A percentile compares a stretch with the other conserved stretches of the same genome.
phyloP scores from a whole-genome alignment of 37 sponge, comb jelly and placozoan genomes.

The Beroe ovata region DNA sequence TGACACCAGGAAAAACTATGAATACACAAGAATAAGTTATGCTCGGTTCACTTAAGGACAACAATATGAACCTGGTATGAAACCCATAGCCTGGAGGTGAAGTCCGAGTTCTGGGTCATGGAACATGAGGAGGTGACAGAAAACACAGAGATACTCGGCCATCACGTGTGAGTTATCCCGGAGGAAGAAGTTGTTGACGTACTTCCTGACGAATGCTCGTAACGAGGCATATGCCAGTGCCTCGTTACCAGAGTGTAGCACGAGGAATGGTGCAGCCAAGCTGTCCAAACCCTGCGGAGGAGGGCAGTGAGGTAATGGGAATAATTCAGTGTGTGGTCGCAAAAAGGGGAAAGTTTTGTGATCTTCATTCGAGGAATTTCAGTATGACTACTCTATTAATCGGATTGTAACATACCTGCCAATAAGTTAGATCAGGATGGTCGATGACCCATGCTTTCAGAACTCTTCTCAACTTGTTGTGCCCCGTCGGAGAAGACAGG shows the following conservation, averaged over 20 bases:
- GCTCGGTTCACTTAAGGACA: too few species aligned
- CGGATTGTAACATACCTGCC: constrained; percentile 79
- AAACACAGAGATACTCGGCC: constrained; percentile 91
- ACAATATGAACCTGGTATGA: constrained; percentile 85
- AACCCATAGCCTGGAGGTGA: constrained; percentile 82
- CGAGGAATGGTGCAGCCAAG: constrained; percentile 92
- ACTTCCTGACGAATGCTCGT: constrained; percentile 85
- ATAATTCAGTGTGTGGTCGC: background rate
- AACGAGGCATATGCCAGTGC: constrained; percentile 88
- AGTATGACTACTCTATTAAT: too few species aligned
- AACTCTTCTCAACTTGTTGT: constrained; percentile 85
- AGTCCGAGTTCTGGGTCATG: constrained; percentile 93
- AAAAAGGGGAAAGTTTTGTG: background rate
- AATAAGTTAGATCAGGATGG: constrained; percentile 85
- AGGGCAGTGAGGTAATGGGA: background rate
- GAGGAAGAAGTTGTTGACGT: constrained; percentile 92
- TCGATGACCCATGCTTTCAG: constrained; percentile 91
- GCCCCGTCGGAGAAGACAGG: constrained; percentile 86
- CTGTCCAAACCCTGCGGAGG: constrained; percentile 91
- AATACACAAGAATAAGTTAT: background rate
- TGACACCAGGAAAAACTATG: background rate
- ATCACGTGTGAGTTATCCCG: constrained; percentile 93
- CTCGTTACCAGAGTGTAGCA: constrained; percentile 90
- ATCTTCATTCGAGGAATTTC: constrained; percentile 10
- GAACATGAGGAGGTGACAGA: constrained; percentile 89